Conservation (phyloP, 2,113 vertebrate genomes). For the Heteronetta atricapilla region DNA sequence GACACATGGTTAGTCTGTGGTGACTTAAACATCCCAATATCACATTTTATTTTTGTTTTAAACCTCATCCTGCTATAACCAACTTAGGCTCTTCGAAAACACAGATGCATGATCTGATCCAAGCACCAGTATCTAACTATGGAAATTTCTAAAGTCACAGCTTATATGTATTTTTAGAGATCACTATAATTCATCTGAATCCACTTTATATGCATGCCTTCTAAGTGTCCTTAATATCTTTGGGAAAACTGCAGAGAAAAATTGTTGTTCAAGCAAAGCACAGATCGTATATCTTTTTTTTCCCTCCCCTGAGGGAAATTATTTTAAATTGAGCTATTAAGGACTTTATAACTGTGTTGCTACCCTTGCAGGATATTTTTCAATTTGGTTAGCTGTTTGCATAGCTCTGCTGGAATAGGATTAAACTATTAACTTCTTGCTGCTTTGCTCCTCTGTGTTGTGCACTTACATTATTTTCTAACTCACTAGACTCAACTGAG, state of each 20-base stretch:
- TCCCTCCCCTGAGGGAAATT: neutral
- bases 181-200: constrained; percentile 16
- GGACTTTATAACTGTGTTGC: neutral
- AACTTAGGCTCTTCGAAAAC: constrained; percentile 1
- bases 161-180: constrained; percentile 34
- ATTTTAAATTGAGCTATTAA: neutral
- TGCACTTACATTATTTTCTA: neutral
- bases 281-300: neutral
- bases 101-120: neutral
- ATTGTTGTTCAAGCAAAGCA: neutral
- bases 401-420: neutral
- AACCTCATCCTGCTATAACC: neutral
- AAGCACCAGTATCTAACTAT: constrained; percentile 27
- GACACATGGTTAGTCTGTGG: neutral
- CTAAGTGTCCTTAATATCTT: neutral
- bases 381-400: neutral
- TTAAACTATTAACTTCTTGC: neutral
- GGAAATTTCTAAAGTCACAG: constrained; percentile 24
- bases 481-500: neutral
- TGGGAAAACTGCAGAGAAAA: neutral
- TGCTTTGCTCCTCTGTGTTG: neutral
- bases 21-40: neutral
- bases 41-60: constrained; percentile 23
- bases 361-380: neutral
- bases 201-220: neutral